Base-by-base conservation (phyloP, 1,140 invertebrate species). In the Batillaria attramentaria region DNA sequence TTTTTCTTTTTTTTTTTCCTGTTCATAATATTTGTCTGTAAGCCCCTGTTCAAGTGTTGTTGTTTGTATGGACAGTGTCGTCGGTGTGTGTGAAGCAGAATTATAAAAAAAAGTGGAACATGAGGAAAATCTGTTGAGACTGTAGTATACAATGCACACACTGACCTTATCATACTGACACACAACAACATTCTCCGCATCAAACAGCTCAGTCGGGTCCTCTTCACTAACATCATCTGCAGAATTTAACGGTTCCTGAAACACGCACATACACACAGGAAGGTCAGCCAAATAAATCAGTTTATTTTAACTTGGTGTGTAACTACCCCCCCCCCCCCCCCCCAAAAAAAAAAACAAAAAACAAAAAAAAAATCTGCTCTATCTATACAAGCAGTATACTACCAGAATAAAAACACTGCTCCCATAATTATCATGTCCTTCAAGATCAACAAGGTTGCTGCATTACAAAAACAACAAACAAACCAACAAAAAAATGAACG, bases 111-210 rank as follows among this genome's bases (percentile, higher is more conserved):
- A 50, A 50, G 68, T 72, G 68, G 6, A 10, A 13, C 39, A 33
- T 35, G 28, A 66, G 6, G 6, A 42, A 35, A 35, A 70, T 35
- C 20, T 70, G 28, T 13, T 31, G 37, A 16, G 20, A 43, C 5
- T 50, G 16, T 43, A 62, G n/a, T 35, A 62, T 60, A 60, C n/a
- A 60, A 60, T 35, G 10, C 3, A 24, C 20, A n/a, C 8, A 72
- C 79, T 90, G 92, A 96, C 96, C 93, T 99, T 99, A 92, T 99
- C 98, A 93, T 99, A 99, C 90, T 99, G 98, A 91, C 98, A 99
- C 42, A 99, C 98, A 81, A 99, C 97, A 76, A 99, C 97, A 93
- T 99, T 99, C 82, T 99, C 98, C 69, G 98, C 98, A 87, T 99
- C 98, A 92, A 99, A 99, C 87, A 99, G 85, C 93, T 98, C 97